Percentiles rank a stretch among this genome's conserved stretches.
Evolutionary conservation across 2,888 invertebrate genomes (phyloP).

Genomic region (Oscheius sp.): DNA sequence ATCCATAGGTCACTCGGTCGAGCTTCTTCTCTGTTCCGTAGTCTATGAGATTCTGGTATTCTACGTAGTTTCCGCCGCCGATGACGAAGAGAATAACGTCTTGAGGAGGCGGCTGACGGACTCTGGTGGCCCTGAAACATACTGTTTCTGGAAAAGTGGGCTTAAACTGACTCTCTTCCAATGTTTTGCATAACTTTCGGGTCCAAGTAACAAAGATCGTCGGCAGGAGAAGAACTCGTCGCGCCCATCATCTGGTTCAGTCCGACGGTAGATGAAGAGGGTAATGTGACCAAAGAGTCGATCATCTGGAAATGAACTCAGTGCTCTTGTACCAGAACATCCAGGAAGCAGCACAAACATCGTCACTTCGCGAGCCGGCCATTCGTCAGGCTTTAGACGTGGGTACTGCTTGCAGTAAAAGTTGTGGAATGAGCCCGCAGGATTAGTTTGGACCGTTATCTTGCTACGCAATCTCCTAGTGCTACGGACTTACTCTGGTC

Average conservation of each 20-base stretch:
- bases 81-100: conserved; percentile 77
- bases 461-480: conserved; percentile 17
- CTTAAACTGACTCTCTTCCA: conserved; percentile 60
- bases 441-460: conserved; percentile 24
- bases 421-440: conserved; percentile 3
- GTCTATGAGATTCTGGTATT: conserved; percentile 89
- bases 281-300: conserved; percentile 64
- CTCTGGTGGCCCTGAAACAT: conserved; percentile 36
- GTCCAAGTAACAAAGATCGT: conserved; percentile 91
- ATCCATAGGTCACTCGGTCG: conserved; percentile 88
- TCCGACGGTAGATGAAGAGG: conserved; percentile 55
- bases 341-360: not conserved
- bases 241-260: conserved; percentile 84
- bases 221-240: conserved; percentile 84
- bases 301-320: conserved; percentile 57
- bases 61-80: conserved; percentile 90
- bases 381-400: not conserved
- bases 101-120: conserved; percentile 62
- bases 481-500: conserved; percentile 75
- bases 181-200: conserved; percentile 86
- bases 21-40: conserved; percentile 77
- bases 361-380: too few species aligned
- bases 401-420: not conserved
- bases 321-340: not conserved
- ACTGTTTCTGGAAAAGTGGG: not conserved